Conservation (phyloP, 2,797 vertebrate genomes). For the Epinephelus malabaricus region DNA sequence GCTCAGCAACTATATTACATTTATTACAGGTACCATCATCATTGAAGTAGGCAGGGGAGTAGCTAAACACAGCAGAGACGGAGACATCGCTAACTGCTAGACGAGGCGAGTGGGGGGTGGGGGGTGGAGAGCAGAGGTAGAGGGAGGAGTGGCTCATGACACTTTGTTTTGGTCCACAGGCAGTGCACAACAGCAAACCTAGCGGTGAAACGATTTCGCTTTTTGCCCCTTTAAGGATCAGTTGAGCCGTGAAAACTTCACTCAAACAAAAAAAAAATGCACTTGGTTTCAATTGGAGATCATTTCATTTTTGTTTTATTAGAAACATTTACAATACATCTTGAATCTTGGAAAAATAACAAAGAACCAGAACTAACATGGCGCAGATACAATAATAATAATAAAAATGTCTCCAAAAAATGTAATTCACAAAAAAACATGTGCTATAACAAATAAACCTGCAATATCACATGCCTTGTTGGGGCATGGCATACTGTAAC, state of each 20-base stretch:
- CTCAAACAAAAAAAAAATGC: conserved; percentile 7
- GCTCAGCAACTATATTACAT: too few relatives aligned
- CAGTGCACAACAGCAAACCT: too few relatives aligned
- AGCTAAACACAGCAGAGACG: too few relatives aligned
- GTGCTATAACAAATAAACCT: conserved; percentile 89
- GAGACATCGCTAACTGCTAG: too few relatives aligned
- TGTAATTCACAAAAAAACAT: conserved; percentile 87
- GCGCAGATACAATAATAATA: conserved; percentile 89
- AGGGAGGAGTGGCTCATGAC: too few relatives aligned
- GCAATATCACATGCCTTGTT: conserved; percentile 83
- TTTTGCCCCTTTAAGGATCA: background rate
- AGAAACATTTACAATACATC: conserved; percentile 93
- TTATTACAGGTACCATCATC: too few relatives aligned
- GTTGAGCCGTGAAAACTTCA: background rate
- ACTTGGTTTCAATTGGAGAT: conserved; percentile 58
- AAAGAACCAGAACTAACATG: conserved; percentile 90
- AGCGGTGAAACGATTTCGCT: too few relatives aligned
- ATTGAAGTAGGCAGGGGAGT: too few relatives aligned
- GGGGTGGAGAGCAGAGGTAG: too few relatives aligned
- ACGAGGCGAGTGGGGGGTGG: too few relatives aligned
- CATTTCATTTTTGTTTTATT: conserved; percentile 90
- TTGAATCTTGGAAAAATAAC: conserved; percentile 89
- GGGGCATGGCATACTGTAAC: conserved; percentile 84
- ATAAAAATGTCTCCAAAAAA: conserved; percentile 87
- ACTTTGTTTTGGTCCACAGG: too few relatives aligned